Base-by-base conservation (phyloP, 2,888 invertebrate species). In the Sericinus montela region DNA sequence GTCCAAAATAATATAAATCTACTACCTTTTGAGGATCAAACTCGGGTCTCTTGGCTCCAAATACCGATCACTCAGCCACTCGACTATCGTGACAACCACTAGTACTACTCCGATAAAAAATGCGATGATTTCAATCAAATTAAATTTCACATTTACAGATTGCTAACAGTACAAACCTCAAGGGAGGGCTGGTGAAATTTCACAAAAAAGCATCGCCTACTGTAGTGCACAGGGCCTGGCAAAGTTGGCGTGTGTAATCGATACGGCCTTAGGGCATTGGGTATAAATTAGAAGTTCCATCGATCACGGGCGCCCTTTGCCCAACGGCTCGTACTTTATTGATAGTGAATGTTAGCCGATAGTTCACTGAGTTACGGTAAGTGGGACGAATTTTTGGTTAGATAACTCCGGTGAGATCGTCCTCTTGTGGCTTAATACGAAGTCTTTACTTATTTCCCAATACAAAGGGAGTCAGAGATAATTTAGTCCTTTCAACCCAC, bases 261-360 rank as follows among this genome's bases (percentile, higher is more conserved):
- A 88, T 88, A 82, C 81, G 87, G 80, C 87, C 87, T 84, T 72
- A 83, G 87, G 87, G 87, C 79, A 84, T 88, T 85, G 81, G 73
- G 72, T 80, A 83, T 84, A 81, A 86, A 85, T 87, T 86, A 87
- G 85, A 78, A 83, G 77, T 80, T 74, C 87, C 86, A 88, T 88
- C 87, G 79, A 88, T 88, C 87, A 88, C 82, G 48, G 74, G 58
- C 76, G 78, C 84, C 84, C 87, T 86, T 80, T 83, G 86, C 87
- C 86, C 86, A 86, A 67, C 78, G 76, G 77, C 74, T 83, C 80
- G 80, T 81, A 76, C 72, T 79, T 84, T 85, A 86, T 84, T 75
- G 80, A 83, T 84, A 85, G 79, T 76, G 76, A 76, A 79, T 82
- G 81, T 80, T 81, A 72, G 66, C 67, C 75, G 72, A 80, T 80